These are phyloP conservation scores for Acipenser oxyrinchus DNA, from an alignment of 2,797 vertebrate species.

Conservation along the genomic window DNA sequence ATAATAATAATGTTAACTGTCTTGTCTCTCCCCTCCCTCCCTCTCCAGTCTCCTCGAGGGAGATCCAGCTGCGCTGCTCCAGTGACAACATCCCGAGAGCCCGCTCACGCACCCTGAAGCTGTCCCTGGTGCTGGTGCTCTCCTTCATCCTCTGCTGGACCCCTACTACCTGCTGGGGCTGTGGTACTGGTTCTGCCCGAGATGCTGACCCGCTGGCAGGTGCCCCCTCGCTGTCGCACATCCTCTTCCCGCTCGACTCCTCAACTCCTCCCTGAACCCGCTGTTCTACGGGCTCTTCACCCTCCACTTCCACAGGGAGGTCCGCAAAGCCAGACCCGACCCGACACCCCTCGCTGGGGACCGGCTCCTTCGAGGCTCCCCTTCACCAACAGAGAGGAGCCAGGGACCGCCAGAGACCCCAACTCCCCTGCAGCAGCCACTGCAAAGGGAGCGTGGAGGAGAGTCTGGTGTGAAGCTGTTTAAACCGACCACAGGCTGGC, in stretches of 20 bases:
- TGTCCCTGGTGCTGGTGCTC: slow-evolving; percentile 37
- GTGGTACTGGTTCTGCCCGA: slow-evolving; percentile 50
- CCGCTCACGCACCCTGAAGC: slow-evolving; percentile 23
- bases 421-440: neutral
- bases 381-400: neutral
- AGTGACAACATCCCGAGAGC: slow-evolving; percentile 33
- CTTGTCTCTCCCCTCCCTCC: slow-evolving; percentile 16
- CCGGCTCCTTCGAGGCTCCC: slow-evolving; percentile 16
- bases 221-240: slow-evolving; percentile 41
- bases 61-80: slow-evolving; percentile 30
- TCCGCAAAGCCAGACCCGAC: slow-evolving; percentile 10
- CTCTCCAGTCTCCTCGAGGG: slow-evolving; percentile 20
- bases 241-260: slow-evolving; percentile 50
- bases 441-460: slow-evolving; percentile 7
- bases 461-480: slow-evolving; percentile 26
- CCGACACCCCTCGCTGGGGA: neutral
- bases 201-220: slow-evolving; percentile 31
- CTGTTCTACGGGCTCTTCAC: slow-evolving; percentile 45
- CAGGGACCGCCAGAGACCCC: slow-evolving; percentile 8
- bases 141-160: slow-evolving; percentile 44
- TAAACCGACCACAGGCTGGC: no score
- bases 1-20: neutral
- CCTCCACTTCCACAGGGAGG: slow-evolving; percentile 19
- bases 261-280: slow-evolving; percentile 40
- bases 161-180: slow-evolving; percentile 47